Conservation (phyloP, 1,140 invertebrate genomes). For the Pantala flavescens region DNA sequence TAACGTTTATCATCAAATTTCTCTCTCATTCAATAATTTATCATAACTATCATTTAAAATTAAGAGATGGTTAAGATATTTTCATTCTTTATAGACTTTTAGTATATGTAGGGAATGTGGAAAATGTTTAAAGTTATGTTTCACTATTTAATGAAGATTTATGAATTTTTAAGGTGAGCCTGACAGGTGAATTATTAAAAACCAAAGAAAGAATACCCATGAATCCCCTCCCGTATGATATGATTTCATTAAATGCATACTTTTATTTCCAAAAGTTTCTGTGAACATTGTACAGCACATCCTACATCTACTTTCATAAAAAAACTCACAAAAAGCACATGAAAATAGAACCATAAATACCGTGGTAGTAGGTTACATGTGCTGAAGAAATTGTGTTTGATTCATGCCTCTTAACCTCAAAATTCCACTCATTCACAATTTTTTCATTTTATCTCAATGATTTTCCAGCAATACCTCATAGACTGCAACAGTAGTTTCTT, state of each 20-base stretch:
- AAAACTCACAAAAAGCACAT: constrained; percentile 10
- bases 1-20: too few relatives aligned
- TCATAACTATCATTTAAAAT: too few relatives aligned
- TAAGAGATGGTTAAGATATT: too few relatives aligned
- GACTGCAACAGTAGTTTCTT: not conserved
- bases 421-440: constrained; percentile 3
- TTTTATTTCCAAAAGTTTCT: not conserved
- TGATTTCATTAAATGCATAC: constrained; percentile 5
- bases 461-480: not conserved
- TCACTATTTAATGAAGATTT: too few relatives aligned
- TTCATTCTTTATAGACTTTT: too few relatives aligned
- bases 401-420: not conserved
- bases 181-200: too few relatives aligned
- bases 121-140: too few relatives aligned
- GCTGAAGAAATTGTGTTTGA: constrained; percentile 9
- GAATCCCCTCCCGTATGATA: too few relatives aligned
- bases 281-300: constrained; percentile 5
- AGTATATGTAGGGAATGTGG: too few relatives aligned
- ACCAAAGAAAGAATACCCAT: too few relatives aligned
- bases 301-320: constrained; percentile 10
- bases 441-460: not conserved
- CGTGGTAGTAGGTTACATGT: constrained; percentile 8
- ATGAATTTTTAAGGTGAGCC: too few relatives aligned
- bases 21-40: too few relatives aligned
- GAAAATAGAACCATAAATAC: constrained; percentile 10